phyloP scores from a whole-genome alignment of 2,888 invertebrate species.

The Himalopsyche japonica region DNA sequence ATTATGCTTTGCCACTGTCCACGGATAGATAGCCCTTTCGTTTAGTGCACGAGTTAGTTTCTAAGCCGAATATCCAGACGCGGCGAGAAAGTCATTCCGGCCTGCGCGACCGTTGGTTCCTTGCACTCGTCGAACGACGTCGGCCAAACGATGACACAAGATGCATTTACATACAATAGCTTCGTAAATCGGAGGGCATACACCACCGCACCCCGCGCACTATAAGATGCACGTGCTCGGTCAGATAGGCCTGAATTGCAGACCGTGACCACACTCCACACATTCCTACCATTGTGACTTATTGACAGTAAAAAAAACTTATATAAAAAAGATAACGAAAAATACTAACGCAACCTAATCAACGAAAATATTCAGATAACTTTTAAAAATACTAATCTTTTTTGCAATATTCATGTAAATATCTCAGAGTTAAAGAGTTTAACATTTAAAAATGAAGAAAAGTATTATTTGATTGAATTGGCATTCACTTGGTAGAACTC shows the following conservation, averaged over 20 bases:
- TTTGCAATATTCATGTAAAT: too few relatives aligned
- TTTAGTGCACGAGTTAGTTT: neutral
- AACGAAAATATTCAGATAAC: too few relatives aligned
- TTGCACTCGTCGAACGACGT: neutral
- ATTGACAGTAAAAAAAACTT: too few relatives aligned
- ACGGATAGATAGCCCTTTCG: neutral
- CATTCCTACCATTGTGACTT: too few relatives aligned
- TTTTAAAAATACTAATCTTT: too few relatives aligned
- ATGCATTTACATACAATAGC: constrained; percentile 25
- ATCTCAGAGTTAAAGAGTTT: too few relatives aligned
- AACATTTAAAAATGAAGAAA: too few relatives aligned
- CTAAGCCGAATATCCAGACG: neutral
- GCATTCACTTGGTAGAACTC: too few relatives aligned
- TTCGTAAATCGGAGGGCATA: constrained; percentile 10
- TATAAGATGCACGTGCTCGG: neutral
- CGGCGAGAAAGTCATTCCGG: neutral
- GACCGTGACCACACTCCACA: neutral
- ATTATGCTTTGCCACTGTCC: too few relatives aligned
- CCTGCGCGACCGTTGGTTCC: neutral
- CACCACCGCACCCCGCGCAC: neutral
- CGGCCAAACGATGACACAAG: neutral
- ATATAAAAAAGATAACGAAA: too few relatives aligned
- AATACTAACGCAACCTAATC: too few relatives aligned
- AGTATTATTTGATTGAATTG: too few relatives aligned
- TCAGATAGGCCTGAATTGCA: neutral